These are phyloP conservation scores for Noctilio leporinus DNA, from an alignment of 2,113 vertebrate genomes.

Conservation along the genomic window DNA sequence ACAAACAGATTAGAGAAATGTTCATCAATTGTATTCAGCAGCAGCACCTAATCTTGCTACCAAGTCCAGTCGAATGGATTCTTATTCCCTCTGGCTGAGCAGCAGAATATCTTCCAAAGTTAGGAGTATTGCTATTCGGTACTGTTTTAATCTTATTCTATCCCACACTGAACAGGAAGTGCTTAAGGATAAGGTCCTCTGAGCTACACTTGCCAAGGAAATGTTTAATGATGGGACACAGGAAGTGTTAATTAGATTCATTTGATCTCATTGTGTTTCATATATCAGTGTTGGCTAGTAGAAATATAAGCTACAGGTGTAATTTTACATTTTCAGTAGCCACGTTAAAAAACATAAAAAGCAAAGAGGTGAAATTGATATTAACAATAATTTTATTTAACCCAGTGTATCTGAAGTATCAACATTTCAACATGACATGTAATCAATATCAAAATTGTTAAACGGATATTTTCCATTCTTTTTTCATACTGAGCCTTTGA, in stretches of 20 bases:
- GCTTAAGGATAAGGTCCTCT: neutral
- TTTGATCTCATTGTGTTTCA: neutral
- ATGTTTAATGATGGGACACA: neutral
- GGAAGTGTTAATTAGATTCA: neutral
- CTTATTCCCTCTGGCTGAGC: neutral
- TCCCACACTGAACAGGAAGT: neutral
- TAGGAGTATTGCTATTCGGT: neutral
- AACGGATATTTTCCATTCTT: neutral
- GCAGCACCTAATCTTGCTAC: neutral
- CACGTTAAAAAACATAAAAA: neutral
- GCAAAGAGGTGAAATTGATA: neutral
- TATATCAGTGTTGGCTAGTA: neutral
- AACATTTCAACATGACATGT: neutral
- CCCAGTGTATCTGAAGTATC: neutral
- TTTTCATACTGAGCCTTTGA: neutral
- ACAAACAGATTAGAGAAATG: conserved; percentile 12
- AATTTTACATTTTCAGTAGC: neutral
- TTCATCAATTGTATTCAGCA: neutral
- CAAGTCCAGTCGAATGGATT: neutral
- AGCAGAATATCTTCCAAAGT: neutral
- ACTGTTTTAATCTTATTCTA: neutral
- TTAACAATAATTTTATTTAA: neutral
- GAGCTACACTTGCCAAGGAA: neutral
- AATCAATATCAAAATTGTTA: neutral
- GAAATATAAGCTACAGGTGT: neutral